A percentile compares a stretch with the other conserved stretches of the same genome.
These are phyloP conservation scores for Coranthus polyacanthus DNA, from an alignment of 2,797 vertebrate species.

Conservation along the genomic window DNA sequence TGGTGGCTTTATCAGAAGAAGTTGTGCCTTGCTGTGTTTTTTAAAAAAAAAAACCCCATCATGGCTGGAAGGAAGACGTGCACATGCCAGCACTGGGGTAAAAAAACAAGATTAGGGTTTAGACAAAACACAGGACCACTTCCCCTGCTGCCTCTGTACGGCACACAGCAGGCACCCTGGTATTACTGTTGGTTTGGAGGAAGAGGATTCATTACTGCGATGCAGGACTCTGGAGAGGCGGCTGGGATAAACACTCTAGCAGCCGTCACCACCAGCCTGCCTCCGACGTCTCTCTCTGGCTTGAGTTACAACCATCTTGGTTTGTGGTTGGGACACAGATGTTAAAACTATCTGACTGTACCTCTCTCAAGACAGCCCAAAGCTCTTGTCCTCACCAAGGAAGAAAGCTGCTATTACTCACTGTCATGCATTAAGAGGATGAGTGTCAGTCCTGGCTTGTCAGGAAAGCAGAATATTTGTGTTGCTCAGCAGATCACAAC, in stretches of 20 bases:
- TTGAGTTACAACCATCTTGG: slow-evolving; percentile 49
- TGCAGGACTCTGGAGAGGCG: slow-evolving; percentile 43
- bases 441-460: slow-evolving; percentile 24
- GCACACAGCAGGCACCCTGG: slow-evolving; percentile 47
- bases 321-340: slow-evolving; percentile 66
- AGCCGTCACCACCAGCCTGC: slow-evolving; percentile 36
- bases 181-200: slow-evolving; percentile 61
- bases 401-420: slow-evolving; percentile 33
- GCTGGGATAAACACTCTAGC: slow-evolving; percentile 50
- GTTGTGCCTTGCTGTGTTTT: slow-evolving; percentile 1
- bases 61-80: slow-evolving; percentile 57
- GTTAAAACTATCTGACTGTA: slow-evolving; percentile 55
- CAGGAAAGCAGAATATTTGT: slow-evolving; percentile 4
- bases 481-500: neutral
- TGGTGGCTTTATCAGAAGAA: slow-evolving; percentile 9
- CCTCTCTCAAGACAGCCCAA: slow-evolving; percentile 2
- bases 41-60: slow-evolving; percentile 20
- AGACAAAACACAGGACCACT: slow-evolving; percentile 68
- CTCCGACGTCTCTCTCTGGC: slow-evolving; percentile 24
- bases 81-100: slow-evolving; percentile 47
- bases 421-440: slow-evolving; percentile 43
- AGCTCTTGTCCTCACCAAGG: slow-evolving; percentile 9
- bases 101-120: slow-evolving; percentile 67
- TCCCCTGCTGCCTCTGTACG: slow-evolving; percentile 24
- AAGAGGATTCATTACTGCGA: slow-evolving; percentile 56